A percentile compares a stretch with the other conserved stretches of the same genome.
phyloP scores from a whole-genome alignment of 2,797 vertebrate genomes.

The Sebastes hubbsi region DNA sequence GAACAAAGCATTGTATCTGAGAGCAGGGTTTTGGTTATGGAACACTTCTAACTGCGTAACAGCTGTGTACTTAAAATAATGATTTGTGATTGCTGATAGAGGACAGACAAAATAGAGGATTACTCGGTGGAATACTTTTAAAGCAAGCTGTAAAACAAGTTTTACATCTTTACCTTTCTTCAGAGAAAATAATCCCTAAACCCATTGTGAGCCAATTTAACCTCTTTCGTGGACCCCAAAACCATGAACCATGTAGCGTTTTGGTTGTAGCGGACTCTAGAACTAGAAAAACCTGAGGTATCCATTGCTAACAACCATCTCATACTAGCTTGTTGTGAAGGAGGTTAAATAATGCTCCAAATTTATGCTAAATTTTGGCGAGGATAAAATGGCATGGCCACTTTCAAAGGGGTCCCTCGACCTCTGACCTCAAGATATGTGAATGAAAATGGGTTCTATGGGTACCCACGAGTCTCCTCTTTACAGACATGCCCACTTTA shows the following conservation, averaged over 20 bases:
- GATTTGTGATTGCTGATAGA: constrained; percentile 9
- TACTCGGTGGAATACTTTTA: neutral
- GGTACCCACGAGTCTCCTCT: too few relatives aligned
- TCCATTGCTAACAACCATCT: too few relatives aligned
- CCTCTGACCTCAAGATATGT: too few relatives aligned
- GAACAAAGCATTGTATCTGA: constrained; percentile 21
- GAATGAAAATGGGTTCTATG: too few relatives aligned
- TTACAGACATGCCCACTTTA: too few relatives aligned
- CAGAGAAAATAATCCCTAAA: neutral
- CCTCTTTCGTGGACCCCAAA: neutral
- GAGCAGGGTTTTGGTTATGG: constrained; percentile 9
- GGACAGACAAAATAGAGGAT: neutral
- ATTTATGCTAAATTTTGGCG: rapidly evolving
- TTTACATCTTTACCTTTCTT: neutral
- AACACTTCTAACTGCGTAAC: neutral
- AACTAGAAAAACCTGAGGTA: too few relatives aligned
- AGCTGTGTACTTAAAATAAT: constrained; percentile 18
- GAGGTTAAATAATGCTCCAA: too few relatives aligned
- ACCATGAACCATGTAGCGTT: neutral
- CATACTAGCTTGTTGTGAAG: too few relatives aligned
- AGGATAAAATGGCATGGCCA: too few relatives aligned
- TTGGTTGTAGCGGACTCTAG: too few relatives aligned
- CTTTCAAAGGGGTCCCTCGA: rapidly evolving
- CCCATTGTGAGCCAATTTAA: neutral
- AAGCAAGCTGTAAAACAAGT: neutral